Conservation (phyloP, 1,140 invertebrate genomes). For the Drepana arcuata region DNA sequence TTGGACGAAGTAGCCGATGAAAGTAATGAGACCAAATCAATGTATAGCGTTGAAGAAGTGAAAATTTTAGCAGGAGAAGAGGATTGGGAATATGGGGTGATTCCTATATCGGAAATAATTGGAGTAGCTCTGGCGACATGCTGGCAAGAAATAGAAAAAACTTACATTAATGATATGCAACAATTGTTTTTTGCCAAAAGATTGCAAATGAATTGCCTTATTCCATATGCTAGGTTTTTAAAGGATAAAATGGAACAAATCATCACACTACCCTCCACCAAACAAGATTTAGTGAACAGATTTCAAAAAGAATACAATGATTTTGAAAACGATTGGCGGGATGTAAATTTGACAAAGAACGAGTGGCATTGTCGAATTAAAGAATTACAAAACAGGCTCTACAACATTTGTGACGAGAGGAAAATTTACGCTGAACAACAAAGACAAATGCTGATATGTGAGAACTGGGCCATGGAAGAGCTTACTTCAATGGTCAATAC, state of each 20-base stretch:
- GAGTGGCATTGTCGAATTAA: conserved; percentile 64
- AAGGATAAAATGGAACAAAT: conserved; percentile 68
- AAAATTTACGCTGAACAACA: conserved; percentile 68
- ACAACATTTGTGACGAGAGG: conserved; percentile 71
- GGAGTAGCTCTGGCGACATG: conserved; percentile 59
- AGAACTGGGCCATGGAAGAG: conserved; percentile 70
- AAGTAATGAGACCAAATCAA: conserved; percentile 19
- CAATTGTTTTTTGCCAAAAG: conserved; percentile 71
- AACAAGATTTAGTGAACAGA: conserved; percentile 66
- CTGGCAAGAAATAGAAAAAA: conserved; percentile 73
- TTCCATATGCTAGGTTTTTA: conserved; percentile 69
- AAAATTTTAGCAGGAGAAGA: conserved; percentile 63
- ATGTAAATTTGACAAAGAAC: conserved; percentile 60
- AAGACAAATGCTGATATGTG: conserved; percentile 54
- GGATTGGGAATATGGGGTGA: conserved; percentile 68
- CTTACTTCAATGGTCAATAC: conserved; percentile 68
- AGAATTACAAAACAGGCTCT: conserved; percentile 45
- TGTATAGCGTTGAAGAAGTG: conserved; percentile 28
- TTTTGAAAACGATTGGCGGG: conserved; percentile 70
- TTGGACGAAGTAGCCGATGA: conserved; percentile 24
- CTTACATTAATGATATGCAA: conserved; percentile 70
- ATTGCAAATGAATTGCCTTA: conserved; percentile 60
- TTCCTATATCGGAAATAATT: conserved; percentile 50
- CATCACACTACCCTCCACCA: conserved; percentile 68
- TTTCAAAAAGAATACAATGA: conserved; percentile 74